Conservation (phyloP, 2,113 vertebrate species). For the Hippocampus comes region DNA sequence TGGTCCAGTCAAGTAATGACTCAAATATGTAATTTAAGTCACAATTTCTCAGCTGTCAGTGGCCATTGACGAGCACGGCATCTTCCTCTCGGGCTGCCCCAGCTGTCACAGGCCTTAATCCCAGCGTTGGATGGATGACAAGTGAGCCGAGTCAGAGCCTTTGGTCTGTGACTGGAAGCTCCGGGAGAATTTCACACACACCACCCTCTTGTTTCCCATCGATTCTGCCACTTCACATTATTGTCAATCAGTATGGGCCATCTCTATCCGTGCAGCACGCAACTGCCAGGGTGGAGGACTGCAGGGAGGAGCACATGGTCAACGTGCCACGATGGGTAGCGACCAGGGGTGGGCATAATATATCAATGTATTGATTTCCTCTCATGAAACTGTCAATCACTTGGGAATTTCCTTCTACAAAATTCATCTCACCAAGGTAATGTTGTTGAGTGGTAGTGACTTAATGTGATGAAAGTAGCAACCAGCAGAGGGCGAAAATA, state of each 20-base stretch:
- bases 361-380: neutral
- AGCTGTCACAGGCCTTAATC: conserved; percentile 59
- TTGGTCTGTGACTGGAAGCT: conserved; percentile 67
- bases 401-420: neutral
- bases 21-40: conserved; percentile 21
- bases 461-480: neutral
- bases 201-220: conserved; percentile 69
- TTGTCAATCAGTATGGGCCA: conserved; percentile 69
- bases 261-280: conserved; percentile 48
- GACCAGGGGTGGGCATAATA: neutral
- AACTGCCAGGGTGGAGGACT: conserved; percentile 52
- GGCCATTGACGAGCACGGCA: conserved; percentile 40
- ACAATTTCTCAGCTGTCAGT: conserved; percentile 47
- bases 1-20: neutral
- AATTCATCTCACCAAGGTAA: neutral
- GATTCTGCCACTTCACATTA: conserved; percentile 78
- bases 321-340: neutral
- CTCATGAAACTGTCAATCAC: neutral
- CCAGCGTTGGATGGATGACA: conserved; percentile 61
- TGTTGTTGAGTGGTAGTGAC: neutral
- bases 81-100: conserved; percentile 44
- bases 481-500: neutral
- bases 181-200: conserved; percentile 55
- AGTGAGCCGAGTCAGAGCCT: conserved; percentile 62
- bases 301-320: conserved; percentile 26